A percentile compares a stretch with the other conserved stretches of the same genome.
Conservation (phyloP, 2,888 invertebrate species). For the Drosophila niveifrons region DNA sequence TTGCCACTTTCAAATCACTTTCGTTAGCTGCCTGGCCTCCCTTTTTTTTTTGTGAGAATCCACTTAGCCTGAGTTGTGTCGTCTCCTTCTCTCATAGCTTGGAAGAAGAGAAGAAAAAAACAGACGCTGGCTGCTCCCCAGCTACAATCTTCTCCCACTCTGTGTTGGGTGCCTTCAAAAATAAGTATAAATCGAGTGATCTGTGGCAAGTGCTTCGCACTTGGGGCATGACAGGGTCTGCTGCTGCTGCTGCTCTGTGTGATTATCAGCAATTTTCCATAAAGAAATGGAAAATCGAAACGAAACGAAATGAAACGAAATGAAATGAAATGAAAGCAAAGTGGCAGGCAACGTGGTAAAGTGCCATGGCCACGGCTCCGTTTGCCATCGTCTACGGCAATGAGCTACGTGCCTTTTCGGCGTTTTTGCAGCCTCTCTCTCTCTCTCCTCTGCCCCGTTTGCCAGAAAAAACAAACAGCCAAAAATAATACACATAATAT, state of each 20-base stretch:
- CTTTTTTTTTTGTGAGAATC: slow-evolving; percentile 17
- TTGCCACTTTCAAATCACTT: slow-evolving; percentile 63
- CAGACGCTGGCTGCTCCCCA: not conserved
- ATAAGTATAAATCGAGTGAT: slow-evolving; percentile 66
- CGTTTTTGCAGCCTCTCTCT: slow-evolving; percentile 78
- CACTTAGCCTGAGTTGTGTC: slow-evolving; percentile 33
- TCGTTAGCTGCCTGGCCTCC: slow-evolving; percentile 16
- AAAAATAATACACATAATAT: slow-evolving; percentile 64
- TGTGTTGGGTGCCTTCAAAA: slow-evolving; percentile 14
- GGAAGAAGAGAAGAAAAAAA: not conserved
- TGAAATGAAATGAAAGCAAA: slow-evolving; percentile 71
- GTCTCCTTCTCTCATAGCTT: not conserved
- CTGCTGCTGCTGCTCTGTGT: slow-evolving; percentile 44
- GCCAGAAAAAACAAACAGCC: slow-evolving; percentile 60
- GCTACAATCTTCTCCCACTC: not conserved
- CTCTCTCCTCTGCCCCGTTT: slow-evolving; percentile 31
- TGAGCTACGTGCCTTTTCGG: slow-evolving; percentile 78
- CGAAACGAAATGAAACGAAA: slow-evolving; percentile 43
- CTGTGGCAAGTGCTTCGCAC: slow-evolving; percentile 70
- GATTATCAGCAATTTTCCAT: slow-evolving; percentile 79
- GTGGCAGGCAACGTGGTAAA: slow-evolving; percentile 77
- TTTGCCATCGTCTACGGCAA: slow-evolving; percentile 52
- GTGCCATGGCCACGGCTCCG: slow-evolving; percentile 67
- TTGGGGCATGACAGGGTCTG: slow-evolving; percentile 56
- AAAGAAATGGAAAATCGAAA: slow-evolving; percentile 76